Evolutionary conservation across 2,797 vertebrate genomes (phyloP).

Genomic region (Yasuhikotakia modesta): DNA sequence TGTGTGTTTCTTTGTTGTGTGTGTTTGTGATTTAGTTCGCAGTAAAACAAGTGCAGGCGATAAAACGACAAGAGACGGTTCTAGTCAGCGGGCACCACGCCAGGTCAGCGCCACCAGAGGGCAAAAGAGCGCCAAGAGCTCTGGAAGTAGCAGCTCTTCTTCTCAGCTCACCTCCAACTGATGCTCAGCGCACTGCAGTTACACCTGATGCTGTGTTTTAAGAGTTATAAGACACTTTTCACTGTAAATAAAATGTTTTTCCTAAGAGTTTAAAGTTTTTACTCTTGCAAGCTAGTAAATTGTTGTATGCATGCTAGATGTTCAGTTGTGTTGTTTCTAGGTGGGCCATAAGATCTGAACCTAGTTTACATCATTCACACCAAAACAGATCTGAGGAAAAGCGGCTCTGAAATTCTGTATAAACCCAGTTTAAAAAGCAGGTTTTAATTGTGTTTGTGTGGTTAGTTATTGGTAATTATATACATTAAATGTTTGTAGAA

Average conservation of each 20-base stretch:
- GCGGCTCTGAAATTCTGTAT: background rate
- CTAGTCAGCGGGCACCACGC: slow-evolving; percentile 86
- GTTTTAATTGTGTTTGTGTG: background rate
- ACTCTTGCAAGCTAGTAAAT: background rate
- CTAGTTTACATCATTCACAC: slow-evolving; percentile 9
- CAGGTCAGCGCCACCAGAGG: slow-evolving; percentile 86
- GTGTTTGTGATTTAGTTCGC: slow-evolving; percentile 76
- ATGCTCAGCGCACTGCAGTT: slow-evolving; percentile 35
- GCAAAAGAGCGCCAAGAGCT: slow-evolving; percentile 87
- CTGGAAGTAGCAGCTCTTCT: slow-evolving; percentile 81
- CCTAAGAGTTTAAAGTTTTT: background rate
- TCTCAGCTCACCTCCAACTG: slow-evolving; percentile 77
- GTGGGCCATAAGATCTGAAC: background rate
- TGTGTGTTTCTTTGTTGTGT: slow-evolving; percentile 22
- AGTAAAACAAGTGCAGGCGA: slow-evolving; percentile 80
- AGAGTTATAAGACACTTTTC: background rate
- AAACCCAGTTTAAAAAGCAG: too few species aligned
- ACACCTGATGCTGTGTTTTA: background rate
- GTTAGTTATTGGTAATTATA: background rate
- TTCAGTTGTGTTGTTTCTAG: slow-evolving; percentile 2
- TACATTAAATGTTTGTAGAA: too few species aligned
- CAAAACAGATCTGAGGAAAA: background rate
- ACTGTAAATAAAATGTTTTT: slow-evolving; percentile 5
- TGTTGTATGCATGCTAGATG: background rate
- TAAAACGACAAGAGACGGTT: slow-evolving; percentile 79